phyloP scores from a whole-genome alignment of 2,888 invertebrate species.

The Xestia rhomboidea region DNA sequence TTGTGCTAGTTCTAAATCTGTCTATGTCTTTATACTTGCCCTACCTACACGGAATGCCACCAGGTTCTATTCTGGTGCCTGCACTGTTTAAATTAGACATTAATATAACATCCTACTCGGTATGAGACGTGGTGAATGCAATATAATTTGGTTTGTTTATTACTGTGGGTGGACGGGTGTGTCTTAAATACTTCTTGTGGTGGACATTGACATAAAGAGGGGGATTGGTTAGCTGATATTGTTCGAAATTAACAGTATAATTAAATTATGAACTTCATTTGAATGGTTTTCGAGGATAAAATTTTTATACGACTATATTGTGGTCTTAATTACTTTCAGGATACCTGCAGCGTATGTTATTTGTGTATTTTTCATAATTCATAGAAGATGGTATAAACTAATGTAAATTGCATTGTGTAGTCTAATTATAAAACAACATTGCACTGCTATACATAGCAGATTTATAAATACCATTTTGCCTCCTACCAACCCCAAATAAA shows the following conservation, averaged over 20 bases:
- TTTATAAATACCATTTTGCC: not conserved
- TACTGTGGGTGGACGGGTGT: conserved; percentile 77
- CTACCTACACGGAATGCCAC: conserved; percentile 78
- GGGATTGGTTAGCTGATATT: not conserved
- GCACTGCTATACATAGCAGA: not conserved
- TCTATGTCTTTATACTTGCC: conserved; percentile 16
- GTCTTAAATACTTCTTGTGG: conserved; percentile 18
- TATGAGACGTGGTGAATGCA: conserved; percentile 61
- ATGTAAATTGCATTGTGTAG: too few species aligned
- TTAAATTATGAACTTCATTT: not conserved
- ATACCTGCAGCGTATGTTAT: not conserved
- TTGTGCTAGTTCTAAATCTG: conserved; percentile 36
- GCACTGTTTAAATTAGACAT: conserved; percentile 73
- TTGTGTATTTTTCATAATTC: not conserved
- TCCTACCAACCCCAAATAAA: conserved; percentile 7
- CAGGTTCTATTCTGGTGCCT: conserved; percentile 79
- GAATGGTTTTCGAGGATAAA: not conserved
- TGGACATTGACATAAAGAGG: conserved; percentile 1
- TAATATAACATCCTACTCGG: conserved; percentile 68
- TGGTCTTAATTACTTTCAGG: not conserved
- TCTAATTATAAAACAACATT: not conserved
- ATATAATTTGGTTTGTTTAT: conserved; percentile 68
- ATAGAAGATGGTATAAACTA: not conserved
- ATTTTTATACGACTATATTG: not conserved
- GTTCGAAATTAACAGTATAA: not conserved